Conservation (phyloP, 2,888 invertebrate species). For the Coenonympha arcania region DNA sequence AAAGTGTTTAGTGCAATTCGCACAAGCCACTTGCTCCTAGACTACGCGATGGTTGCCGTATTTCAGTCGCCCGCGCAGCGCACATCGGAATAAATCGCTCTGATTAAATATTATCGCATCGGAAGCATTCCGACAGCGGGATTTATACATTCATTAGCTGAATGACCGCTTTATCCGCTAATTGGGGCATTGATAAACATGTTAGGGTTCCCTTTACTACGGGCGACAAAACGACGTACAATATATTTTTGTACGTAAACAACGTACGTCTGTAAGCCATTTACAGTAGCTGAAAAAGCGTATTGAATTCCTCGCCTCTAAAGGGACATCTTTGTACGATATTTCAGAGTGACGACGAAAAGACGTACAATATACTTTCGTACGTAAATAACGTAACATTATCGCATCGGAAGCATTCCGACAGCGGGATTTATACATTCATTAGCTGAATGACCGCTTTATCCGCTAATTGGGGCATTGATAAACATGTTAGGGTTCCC, state of each 20-base stretch:
- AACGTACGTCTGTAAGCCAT: too few species aligned
- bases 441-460: slow-evolving; percentile 60
- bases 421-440: slow-evolving; percentile 66
- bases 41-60: slow-evolving; percentile 31
- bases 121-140: slow-evolving; percentile 48
- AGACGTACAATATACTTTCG: too few species aligned
- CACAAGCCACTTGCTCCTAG: too few species aligned
- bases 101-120: slow-evolving; percentile 61
- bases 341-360: too few species aligned
- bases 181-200: slow-evolving; percentile 54
- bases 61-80: slow-evolving; percentile 49
- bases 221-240: too few species aligned
- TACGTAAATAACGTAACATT: slow-evolving; percentile 46
- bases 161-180: slow-evolving; percentile 51
- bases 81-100: slow-evolving; percentile 56
- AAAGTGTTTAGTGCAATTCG: background rate
- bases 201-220: slow-evolving; percentile 19
- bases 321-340: too few species aligned
- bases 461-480: slow-evolving; percentile 55
- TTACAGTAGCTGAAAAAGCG: too few species aligned
- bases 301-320: too few species aligned
- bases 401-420: slow-evolving; percentile 52
- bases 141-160: slow-evolving; percentile 71
- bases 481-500: slow-evolving; percentile 35
- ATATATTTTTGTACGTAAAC: background rate